Base-by-base conservation (phyloP, 2,888 invertebrate genomes). In the Phengaris alcon region DNA sequence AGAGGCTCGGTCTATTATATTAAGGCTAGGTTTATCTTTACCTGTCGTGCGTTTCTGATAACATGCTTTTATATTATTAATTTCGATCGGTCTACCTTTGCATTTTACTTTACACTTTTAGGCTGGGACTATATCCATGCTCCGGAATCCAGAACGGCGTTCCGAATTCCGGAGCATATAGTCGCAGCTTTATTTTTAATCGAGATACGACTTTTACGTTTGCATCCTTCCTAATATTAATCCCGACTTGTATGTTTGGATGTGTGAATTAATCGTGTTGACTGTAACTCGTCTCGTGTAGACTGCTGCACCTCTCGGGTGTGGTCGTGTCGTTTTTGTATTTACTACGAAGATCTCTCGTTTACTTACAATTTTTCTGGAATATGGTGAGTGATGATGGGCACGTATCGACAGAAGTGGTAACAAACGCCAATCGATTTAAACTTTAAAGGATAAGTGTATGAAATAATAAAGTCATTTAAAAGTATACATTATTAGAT, bases 331-430 rank as follows among this genome's bases (percentile, higher is more conserved):
- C 82, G 83, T 86, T 85, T 83, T 82, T 82, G 81, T 89, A 81
- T 88, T 85, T 87, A 84, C 81, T 85, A 84, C 81, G 78, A 83
- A 90, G 89, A 90, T 91, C 90, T 90, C 91, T 82, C 83, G 89
- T 92, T 92, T 89, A 85, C 85, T 92, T 93, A 91, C 93, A 93
- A 91, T 92, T 90, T 89, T 86, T 84, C 89, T 90, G 92, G 84
- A 92, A 91, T 90, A 88, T 81, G 88, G 87, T 82, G 83, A 75
- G 86, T 79, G 78, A 78, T 79, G 78, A 83, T 81, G 81, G 82
- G 84, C 86, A 81, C 80, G 80, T 80, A 83, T 81, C 78, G 81
- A 82, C 82, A 82, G 86, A 87, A 87, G 91, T 90, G 90, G 90
- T 87, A 82, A 87, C 87, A 84, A 89, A 91, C 89, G 90, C 90